Base-by-base conservation (phyloP, 2,113 vertebrate species). In the Pluvianellus socialis region DNA sequence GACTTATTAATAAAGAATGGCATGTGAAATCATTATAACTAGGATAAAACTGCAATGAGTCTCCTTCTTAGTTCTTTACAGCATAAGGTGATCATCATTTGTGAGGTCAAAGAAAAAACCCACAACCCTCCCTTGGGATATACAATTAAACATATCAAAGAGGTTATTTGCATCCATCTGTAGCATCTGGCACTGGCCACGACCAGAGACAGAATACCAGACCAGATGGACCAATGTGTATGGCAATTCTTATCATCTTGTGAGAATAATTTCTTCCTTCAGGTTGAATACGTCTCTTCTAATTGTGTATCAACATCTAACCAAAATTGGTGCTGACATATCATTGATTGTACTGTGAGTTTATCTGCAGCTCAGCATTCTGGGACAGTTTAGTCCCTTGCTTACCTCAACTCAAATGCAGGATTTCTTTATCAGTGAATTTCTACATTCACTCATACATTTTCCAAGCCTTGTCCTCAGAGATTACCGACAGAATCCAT, bases 261-360 rank as follows among this genome's bases (percentile, higher is more conserved):
- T 92, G 63, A 80, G 84, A 96, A 94, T 92, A 95, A 94, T 96
- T 96, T 96, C 81, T 96, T 96, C 94, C 91, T 97, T 96, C 79
- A 88, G 91, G 71, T 96, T 92, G 67, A 62, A 74, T 86, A 83
- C 49, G 87, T 88, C 89, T 96, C 42, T 90, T 91, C 80, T 88
- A 95, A 93, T 94, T 91, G 67, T 53, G 26, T 35, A 83, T 94
- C 91, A 94, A 67, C 59, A 82, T 90, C 67, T 88, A 94, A 76
- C 67, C 71, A 77, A 96, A 93, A 96, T 59, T 91, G 55, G 55
- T 93, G 87, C 67, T 94, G 91, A 96, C 87, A 50, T 77, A 83
- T 49, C 81, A 74, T 45, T 94, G 94, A 95, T 67, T 82, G 63
- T 67, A 66, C 63, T 74, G 74, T 38, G 74, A 88, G 71, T 94